Conservation (phyloP, 2,888 invertebrate genomes). For the Dysmachus trigonus region DNA sequence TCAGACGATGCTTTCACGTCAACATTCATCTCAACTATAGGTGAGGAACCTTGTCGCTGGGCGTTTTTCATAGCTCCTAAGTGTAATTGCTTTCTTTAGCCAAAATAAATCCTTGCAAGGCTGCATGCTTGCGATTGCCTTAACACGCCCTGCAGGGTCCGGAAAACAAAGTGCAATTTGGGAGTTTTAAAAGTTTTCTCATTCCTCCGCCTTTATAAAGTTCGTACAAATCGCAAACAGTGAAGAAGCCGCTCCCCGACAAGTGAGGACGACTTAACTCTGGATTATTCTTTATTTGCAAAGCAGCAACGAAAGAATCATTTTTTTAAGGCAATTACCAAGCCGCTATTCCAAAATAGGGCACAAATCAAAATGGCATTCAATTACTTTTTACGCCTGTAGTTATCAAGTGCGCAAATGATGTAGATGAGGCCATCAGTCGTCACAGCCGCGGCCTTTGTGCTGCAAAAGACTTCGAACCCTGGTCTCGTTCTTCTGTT, state of each 20-base stretch:
- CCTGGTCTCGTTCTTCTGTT: neutral
- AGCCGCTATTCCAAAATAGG: neutral
- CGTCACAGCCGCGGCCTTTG: neutral
- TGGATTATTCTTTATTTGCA: neutral
- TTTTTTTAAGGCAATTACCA: neutral
- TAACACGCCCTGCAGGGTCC: neutral
- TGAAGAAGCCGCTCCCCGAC: neutral
- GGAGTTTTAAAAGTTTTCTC: neutral
- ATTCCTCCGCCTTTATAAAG: neutral
- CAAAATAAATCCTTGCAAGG: neutral
- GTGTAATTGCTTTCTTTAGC: neutral
- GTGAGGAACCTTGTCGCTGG: constrained; percentile 67
- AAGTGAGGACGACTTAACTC: neutral
- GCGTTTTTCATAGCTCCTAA: constrained; percentile 32
- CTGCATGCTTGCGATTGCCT: neutral
- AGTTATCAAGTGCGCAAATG: neutral
- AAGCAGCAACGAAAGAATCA: neutral
- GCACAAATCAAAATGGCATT: neutral
- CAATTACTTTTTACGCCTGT: neutral
- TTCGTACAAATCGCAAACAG: neutral
- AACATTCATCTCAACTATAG: constrained; percentile 95
- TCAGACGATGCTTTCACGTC: constrained; percentile 95
- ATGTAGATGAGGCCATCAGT: neutral
- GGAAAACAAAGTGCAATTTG: neutral
- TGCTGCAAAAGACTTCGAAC: neutral